Evolutionary conservation across 2,113 vertebrate genomes (phyloP).

Genomic region (Amblyopsis rosae): DNA sequence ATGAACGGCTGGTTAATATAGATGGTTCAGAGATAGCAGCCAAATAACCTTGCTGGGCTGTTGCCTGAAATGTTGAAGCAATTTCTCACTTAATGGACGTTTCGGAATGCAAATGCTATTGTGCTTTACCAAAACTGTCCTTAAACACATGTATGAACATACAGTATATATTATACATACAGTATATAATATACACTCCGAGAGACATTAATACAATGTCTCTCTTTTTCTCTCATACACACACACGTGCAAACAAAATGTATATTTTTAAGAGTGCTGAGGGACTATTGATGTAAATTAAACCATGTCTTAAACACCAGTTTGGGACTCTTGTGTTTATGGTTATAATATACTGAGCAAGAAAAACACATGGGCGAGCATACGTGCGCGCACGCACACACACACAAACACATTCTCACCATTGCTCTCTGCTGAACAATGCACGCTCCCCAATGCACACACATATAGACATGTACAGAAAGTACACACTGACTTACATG

Average conservation of each 20-base stretch:
- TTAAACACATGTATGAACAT: too few relatives aligned
- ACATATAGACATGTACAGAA: conserved; percentile 4
- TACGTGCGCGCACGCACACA: conserved; percentile 1
- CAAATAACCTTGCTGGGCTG: background rate
- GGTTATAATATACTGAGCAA: conserved; percentile 47
- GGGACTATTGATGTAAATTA: conserved; percentile 62
- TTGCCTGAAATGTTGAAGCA: background rate
- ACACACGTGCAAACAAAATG: conserved; percentile 2
- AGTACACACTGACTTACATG: too few relatives aligned
- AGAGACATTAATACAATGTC: background rate
- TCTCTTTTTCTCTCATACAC: background rate
- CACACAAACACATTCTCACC: conserved; percentile 9
- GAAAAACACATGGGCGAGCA: conserved; percentile 37
- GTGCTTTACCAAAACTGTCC: too few relatives aligned
- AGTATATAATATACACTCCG: too few relatives aligned
- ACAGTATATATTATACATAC: too few relatives aligned
- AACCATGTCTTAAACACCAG: conserved; percentile 56
- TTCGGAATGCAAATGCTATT: background rate
- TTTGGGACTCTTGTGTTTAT: conserved; percentile 66
- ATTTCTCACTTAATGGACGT: background rate
- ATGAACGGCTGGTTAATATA: background rate
- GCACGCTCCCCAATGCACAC: background rate
- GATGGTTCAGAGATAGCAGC: background rate
- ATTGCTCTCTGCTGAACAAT: background rate
- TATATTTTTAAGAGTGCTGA: conserved; percentile 52